Conservation (phyloP, 1,140 invertebrate genomes). For the Aphidius gifuensis region DNA sequence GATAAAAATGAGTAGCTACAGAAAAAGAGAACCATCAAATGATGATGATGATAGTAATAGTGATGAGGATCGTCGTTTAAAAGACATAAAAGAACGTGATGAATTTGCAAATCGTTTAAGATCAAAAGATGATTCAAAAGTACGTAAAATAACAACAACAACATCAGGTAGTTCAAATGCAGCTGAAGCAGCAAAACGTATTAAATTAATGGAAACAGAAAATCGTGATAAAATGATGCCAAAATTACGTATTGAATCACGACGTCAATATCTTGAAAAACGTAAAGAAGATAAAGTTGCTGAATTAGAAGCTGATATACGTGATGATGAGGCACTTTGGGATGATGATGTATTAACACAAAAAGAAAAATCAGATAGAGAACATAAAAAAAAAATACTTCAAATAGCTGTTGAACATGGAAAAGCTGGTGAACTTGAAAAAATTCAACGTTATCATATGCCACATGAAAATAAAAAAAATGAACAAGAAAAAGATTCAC, state of each 20-base stretch:
- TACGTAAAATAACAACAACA: slow-evolving; percentile 71
- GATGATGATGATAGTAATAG: slow-evolving; percentile 58
- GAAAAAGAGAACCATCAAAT: slow-evolving; percentile 53
- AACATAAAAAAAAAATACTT: slow-evolving; percentile 90
- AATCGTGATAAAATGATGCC: slow-evolving; percentile 84
- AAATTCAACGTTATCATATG: slow-evolving; percentile 91
- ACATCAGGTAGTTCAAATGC: slow-evolving; percentile 51
- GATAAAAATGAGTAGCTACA: slow-evolving; percentile 52
- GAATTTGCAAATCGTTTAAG: slow-evolving; percentile 88
- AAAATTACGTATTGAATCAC: slow-evolving; percentile 83
- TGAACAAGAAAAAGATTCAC: slow-evolving; percentile 66
- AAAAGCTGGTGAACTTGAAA: slow-evolving; percentile 86
- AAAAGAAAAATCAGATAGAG: slow-evolving; percentile 76
- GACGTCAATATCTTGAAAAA: slow-evolving; percentile 92
- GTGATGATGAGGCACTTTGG: slow-evolving; percentile 97
- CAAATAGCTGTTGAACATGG: slow-evolving; percentile 94
- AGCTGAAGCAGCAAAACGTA: slow-evolving; percentile 82
- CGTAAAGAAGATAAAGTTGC: slow-evolving; percentile 93
- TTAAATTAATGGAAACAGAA: slow-evolving; percentile 79
- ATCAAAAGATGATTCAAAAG: slow-evolving; percentile 86
- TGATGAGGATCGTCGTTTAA: slow-evolving; percentile 65
- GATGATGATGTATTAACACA: slow-evolving; percentile 84
- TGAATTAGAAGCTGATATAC: slow-evolving; percentile 92
- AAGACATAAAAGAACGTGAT: slow-evolving; percentile 90
- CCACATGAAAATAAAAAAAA: slow-evolving; percentile 68